Evolutionary conservation across 2,797 vertebrate species (phyloP).

Genomic region (Neomorphus geoffroyi): DNA sequence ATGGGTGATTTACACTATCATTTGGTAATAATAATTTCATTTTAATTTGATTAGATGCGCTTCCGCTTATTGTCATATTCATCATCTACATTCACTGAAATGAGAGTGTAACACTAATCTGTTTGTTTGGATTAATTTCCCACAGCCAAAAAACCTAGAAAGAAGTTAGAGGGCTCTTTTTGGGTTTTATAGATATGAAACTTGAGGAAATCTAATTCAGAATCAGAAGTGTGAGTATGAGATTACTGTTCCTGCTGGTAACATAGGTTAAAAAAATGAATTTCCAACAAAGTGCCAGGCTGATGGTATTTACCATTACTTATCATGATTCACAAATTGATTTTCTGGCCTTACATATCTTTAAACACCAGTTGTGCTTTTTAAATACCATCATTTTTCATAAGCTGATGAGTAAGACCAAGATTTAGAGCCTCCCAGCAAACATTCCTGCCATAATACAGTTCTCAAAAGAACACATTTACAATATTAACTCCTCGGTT

Average conservation of each 20-base stretch:
- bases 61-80: constrained; percentile 15
- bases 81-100: neutral
- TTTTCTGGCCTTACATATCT: constrained; percentile 69
- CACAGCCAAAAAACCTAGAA: neutral
- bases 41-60: constrained; percentile 6
- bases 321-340: constrained; percentile 60
- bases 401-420: constrained; percentile 45
- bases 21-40: neutral
- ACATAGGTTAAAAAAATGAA: neutral
- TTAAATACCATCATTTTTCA: constrained; percentile 63
- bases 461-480: constrained; percentile 29
- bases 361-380: constrained; percentile 41
- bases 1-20: neutral
- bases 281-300: neutral
- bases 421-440: constrained; percentile 58
- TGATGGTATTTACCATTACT: constrained; percentile 34
- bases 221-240: constrained; percentile 21
- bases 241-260: constrained; percentile 6
- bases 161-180: neutral
- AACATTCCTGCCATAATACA: neutral
- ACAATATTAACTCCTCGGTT: constrained; percentile 24
- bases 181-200: neutral
- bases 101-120: neutral
- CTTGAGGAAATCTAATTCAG: constrained; percentile 23
- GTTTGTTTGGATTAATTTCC: constrained; percentile 13